These are phyloP conservation scores for Hepsetus odoe DNA, from an alignment of 2,113 vertebrate species.

Conservation along the genomic window DNA sequence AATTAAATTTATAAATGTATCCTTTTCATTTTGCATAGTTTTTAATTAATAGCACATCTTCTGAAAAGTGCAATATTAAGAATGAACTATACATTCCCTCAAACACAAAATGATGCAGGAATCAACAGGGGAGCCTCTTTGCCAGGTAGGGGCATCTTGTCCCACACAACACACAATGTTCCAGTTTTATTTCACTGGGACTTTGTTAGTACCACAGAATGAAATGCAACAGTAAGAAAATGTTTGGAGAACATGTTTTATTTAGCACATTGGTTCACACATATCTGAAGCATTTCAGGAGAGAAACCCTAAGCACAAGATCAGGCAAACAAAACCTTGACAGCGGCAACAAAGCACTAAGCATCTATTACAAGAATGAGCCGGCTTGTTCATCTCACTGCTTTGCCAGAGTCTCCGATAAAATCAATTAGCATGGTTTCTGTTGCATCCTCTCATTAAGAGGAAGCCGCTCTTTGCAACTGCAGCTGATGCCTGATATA, in stretches of 20 bases:
- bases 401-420: slow-evolving; percentile 46
- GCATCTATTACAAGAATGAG: slow-evolving; percentile 59
- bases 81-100: too few relatives aligned
- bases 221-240: background rate
- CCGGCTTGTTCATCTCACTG: slow-evolving; percentile 65
- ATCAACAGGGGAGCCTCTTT: too few relatives aligned
- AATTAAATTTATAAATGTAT: too few relatives aligned
- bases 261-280: background rate
- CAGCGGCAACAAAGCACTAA: slow-evolving; percentile 2
- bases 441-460: slow-evolving; percentile 64
- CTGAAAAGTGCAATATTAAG: too few relatives aligned
- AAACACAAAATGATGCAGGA: too few relatives aligned
- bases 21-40: too few relatives aligned
- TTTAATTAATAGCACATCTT: too few relatives aligned
- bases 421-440: slow-evolving; percentile 67
- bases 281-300: background rate
- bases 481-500: slow-evolving; percentile 57
- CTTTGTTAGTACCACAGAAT: too few relatives aligned
- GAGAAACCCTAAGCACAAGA: background rate
- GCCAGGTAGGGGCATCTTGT: too few relatives aligned
- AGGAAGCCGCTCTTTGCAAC: slow-evolving; percentile 52
- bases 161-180: too few relatives aligned
- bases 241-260: background rate
- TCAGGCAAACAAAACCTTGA: slow-evolving; percentile 11
- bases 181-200: too few relatives aligned